Evolutionary conservation across 2,797 vertebrate genomes (phyloP).

Genomic region (Gephyroberyx darwinii): DNA sequence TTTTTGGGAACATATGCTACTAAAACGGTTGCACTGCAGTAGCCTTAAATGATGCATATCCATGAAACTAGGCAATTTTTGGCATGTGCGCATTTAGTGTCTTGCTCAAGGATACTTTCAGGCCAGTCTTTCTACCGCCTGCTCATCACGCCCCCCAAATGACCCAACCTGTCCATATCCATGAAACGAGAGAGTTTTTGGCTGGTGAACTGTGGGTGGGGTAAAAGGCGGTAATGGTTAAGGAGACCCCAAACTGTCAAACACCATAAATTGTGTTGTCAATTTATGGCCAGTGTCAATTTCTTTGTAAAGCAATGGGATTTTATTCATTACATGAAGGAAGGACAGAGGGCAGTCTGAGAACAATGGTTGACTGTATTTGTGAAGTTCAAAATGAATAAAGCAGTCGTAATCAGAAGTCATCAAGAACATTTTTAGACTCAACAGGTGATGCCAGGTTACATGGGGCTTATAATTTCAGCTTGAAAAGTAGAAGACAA

Average conservation of each 20-base stretch:
- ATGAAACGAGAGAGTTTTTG: slow-evolving; percentile 18
- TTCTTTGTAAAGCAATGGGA: not conserved
- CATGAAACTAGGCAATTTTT: slow-evolving; percentile 15
- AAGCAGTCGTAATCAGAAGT: no score
- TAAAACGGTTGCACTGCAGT: not conserved
- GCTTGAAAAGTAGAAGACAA: no score
- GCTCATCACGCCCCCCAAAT: slow-evolving; percentile 51
- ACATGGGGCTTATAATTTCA: no score
- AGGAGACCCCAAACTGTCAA: slow-evolving; percentile 18
- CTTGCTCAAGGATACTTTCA: slow-evolving; percentile 46
- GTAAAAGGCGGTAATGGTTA: slow-evolving; percentile 5
- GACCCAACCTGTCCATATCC: slow-evolving; percentile 35
- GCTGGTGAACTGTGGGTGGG: slow-evolving; percentile 7
- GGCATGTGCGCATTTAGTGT: not conserved
- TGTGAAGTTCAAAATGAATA: no score
- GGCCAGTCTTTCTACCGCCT: slow-evolving; percentile 51
- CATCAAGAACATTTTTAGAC: no score
- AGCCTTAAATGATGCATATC: slow-evolving; percentile 9
- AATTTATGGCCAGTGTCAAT: slow-evolving; percentile 12
- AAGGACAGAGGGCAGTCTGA: no score
- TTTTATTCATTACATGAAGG: no score
- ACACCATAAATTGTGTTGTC: not conserved
- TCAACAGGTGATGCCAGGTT: no score
- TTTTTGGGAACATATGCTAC: not conserved
- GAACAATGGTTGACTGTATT: no score